Evolutionary conservation across 2,797 vertebrate genomes (phyloP), one percentile per base, ranked within the genome.

Genomic region (Sebastes glaucus): DNA sequence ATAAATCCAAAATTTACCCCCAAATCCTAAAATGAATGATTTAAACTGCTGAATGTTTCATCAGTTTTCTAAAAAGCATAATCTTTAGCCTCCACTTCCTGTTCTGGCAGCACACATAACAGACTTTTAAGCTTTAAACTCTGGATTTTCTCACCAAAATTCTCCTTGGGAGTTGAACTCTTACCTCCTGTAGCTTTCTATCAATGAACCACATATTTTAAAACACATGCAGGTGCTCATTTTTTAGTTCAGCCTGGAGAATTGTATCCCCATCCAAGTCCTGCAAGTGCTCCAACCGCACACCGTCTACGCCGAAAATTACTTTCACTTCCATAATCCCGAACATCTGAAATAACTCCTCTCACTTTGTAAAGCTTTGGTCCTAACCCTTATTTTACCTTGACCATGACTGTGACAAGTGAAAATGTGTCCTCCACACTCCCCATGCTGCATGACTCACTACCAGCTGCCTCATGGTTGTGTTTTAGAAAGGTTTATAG

Each of bases 401-500:
- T 11, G 6, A 46, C 63, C 14, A 4, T 32, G 28, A 64, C 14
- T 7, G 9, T 5, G 62, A 66, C 60, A 55, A 22, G 60, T 66
- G 27, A 38, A 82, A 77, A 67, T 22, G 27, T 49, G 33, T 77
- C 71, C 42, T 49, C 57, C 32, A 38, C 11, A 63, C 59, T 78
- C 65, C 65, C 30, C 4, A 4, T 63, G 60, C 66, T 55, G 67
- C 28, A 57, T 60, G 82, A 81, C 52, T 86, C 53, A 83, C 59
- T 78, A 84, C 78, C 81, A 78, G 68, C 84, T 79, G 85, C 70
- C 77, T 83, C 60, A 80, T 42, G 69, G 67, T 72, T 46, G 71
- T 83, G 80, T 88, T 84, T 87, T 66, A 84, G 64, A 86, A 56
- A 81, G 74, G 70, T 80, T 91, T 90, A 90, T 90, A 82, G 84